Evolutionary conservation across 1,140 invertebrate genomes (phyloP), one percentile per base, ranked within the genome.

Genomic region (Brachionus plicatilis): DNA sequence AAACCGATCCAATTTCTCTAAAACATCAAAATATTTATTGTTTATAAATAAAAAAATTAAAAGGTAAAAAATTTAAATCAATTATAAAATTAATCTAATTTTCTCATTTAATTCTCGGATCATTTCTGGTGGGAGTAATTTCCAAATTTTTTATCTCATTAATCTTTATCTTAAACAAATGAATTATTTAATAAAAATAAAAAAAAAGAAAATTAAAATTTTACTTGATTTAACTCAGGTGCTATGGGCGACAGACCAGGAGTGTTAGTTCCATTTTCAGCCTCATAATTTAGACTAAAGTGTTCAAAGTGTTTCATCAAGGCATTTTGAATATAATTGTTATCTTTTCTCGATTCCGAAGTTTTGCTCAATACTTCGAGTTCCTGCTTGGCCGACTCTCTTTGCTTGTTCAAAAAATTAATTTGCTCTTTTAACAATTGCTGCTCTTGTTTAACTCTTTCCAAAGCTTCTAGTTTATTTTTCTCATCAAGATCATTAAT

Each of bases 391-490:
- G 78, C 78, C 5, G 78, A 37, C 50, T 80, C 78, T 33, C 78
- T 29, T 41, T 80, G 78, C 50, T 80, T 80, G 27, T 80, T 80
- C 14, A 80, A 65, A 24, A 80, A 37, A 37, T 56, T 56, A 27
- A 80, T 80, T 43, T 80, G 78, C 78, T 80, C 78, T 56, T 65
- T 56, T 20, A 80, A 12, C 37, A 60, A 9, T 56, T 56, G 78
- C n/a, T 80, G 78, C 27, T 80, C 78, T 14, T 60, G 43, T 80
- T 80, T 80, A 20, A 80, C 29, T 37, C 41, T 80, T 37, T 80
- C 78, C 29, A 80, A 65, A 17, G 56, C 56, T 37, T 80, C 78
- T 43, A 20, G 33, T 17, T 75, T 75, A 9, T n/a, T 75, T 75
- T 75, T 75, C 0, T 75, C 70, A 43, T 80, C 78, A 53, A 14